phyloP scores from a whole-genome alignment of 2,888 invertebrate species.

The Mesoligia furuncula region DNA sequence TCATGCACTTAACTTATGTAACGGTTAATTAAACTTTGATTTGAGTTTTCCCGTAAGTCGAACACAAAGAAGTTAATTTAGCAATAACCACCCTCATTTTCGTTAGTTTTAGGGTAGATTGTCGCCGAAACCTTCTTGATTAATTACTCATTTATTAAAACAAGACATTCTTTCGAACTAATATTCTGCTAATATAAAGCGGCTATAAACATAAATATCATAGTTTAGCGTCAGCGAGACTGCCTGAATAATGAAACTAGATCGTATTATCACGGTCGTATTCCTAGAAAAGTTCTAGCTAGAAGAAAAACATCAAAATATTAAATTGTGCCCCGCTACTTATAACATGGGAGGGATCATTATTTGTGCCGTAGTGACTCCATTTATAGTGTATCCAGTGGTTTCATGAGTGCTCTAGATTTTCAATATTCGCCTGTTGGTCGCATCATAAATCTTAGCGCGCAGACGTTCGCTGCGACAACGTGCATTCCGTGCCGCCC shows the following conservation, averaged over 20 bases:
- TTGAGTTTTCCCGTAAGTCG: neutral
- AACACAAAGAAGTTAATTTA: neutral
- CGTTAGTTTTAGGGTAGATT: neutral
- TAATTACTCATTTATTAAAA: conserved; percentile 20
- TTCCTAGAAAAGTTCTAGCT: conserved; percentile 46
- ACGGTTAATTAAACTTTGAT: neutral
- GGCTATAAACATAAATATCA: conserved; percentile 45
- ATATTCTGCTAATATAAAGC: conserved; percentile 45
- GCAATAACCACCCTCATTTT: no score
- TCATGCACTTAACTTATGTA: neutral
- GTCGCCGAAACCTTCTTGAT: conserved; percentile 13
- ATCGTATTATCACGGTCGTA: conserved; percentile 56
- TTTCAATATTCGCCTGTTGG: conserved; percentile 89
- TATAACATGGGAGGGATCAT: conserved; percentile 60
- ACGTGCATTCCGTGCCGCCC: conserved; percentile 82
- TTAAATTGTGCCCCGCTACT: conserved; percentile 49
- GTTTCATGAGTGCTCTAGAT: conserved; percentile 83
- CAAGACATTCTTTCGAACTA: conserved; percentile 27
- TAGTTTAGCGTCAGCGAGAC: conserved; percentile 45
- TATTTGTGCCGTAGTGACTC: conserved; percentile 73
- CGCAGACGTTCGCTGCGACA: conserved; percentile 81
- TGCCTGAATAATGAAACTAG: conserved; percentile 53
- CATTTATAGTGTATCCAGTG: conserved; percentile 81
- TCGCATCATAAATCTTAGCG: conserved; percentile 86
- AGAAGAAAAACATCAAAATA: conserved; percentile 51